Conservation (phyloP, 2,797 vertebrate species). For the Cossypha polioptera region DNA sequence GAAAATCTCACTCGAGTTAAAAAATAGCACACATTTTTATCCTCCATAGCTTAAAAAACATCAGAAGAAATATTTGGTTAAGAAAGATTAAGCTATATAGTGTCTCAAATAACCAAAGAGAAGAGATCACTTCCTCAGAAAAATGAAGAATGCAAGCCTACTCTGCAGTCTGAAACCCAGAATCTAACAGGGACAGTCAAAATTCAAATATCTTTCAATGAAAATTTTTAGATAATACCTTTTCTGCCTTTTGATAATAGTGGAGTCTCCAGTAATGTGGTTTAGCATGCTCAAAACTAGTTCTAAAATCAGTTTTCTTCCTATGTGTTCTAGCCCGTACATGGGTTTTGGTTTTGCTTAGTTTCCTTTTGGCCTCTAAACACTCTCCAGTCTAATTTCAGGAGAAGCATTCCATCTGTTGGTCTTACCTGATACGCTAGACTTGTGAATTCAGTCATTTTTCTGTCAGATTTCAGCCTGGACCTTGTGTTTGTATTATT, state of each 20-base stretch:
- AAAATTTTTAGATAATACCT: neutral
- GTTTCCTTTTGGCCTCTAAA: neutral
- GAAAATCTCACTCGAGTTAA: neutral
- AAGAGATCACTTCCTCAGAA: neutral
- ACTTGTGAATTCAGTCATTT: neutral
- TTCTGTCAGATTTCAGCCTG: neutral
- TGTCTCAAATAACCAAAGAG: neutral
- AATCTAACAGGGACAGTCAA: neutral
- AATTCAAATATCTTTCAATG: neutral
- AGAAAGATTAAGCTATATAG: neutral
- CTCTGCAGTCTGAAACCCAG: neutral
- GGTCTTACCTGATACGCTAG: neutral
- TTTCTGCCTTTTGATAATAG: neutral
- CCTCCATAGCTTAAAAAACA: neutral
- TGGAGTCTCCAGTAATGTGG: neutral
- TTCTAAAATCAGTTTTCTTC: neutral
- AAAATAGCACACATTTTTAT: neutral
- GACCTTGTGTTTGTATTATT: neutral
- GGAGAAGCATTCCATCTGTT: neutral
- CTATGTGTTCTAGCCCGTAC: neutral
- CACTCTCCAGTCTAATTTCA: neutral
- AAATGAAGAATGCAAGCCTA: neutral
- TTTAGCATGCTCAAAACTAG: neutral
- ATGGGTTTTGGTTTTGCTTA: neutral
- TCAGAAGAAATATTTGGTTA: neutral